Evolutionary conservation across 2,888 invertebrate species (phyloP), one percentile per base, ranked within the genome.

Genomic region (Microchrysa polita): DNA sequence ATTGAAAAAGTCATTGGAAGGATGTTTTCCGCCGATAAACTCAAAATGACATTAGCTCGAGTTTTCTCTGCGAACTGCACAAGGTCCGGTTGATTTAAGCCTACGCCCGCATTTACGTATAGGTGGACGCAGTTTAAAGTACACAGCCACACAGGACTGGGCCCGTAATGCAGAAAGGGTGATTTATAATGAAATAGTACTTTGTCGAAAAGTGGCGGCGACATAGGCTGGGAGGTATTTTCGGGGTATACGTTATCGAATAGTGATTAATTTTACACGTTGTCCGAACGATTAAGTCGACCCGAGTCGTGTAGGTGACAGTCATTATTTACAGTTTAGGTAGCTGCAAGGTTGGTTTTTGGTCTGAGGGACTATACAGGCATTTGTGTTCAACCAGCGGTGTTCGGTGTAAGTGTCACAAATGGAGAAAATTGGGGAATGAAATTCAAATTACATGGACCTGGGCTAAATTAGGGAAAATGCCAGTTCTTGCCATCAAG

Each of bases 181-280:
- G 2, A 48, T 48, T 48, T 48, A 48, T 48, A 48, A 48, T 48
- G 48, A 48, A n/a, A n/a, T 12, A 4, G 48, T 2, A 48, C 48
- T 4, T n/a, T 12, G 48, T 48, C 16, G 16, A 48, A 12, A 12
- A 48, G 48, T 48, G 48, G 12, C 16, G 48, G 48, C 7, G 27
- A 34, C 27, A 34, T 7, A 34, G 27, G 27, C 27, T 34, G 10
- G 48, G 48, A 48, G 48, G 48, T 4, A n/a, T 4, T n/a, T 48
- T 48, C 14, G 14, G 4, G 14, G 48, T 48, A 48, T 48, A 48
- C 12, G 48, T 48, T 48, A 48, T 48, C 48, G 48, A 48, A 48
- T n/a, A 48, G 48, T 48, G 48, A 48, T 48, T 48, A 48, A 48
- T 48, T n/a, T 48, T 48, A n/a, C 16, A 48, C 48, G 48, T 48